phyloP scores from a whole-genome alignment of 2,113 vertebrate species.

The Rhynchomys soricoides region DNA sequence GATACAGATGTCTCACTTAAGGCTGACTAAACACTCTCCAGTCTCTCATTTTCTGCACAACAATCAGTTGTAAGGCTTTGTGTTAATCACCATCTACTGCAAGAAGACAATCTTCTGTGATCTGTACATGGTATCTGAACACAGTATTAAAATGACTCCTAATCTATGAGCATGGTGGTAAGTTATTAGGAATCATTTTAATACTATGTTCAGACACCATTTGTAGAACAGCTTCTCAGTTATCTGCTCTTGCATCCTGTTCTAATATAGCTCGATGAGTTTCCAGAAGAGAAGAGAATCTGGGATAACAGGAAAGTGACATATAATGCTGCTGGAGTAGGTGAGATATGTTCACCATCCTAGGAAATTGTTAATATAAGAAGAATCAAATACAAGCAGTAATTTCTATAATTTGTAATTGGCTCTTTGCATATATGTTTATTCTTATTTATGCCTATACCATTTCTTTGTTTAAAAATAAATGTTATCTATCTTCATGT shows the following conservation, averaged over 20 bases:
- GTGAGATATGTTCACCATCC: background rate
- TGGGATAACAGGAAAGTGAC: background rate
- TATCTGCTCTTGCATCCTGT: conserved; percentile 1
- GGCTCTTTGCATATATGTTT: conserved; percentile 4
- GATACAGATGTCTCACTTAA: background rate
- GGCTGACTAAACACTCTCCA: background rate
- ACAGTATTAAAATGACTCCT: background rate
- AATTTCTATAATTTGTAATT: conserved; percentile 19
- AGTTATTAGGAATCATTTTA: background rate
- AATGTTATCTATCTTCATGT: background rate
- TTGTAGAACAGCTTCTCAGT: background rate
- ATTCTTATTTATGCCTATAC: conserved; percentile 12
- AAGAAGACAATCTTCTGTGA: background rate
- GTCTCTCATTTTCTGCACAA: background rate
- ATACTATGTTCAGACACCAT: background rate
- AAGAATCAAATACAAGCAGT: background rate
- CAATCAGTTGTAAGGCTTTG: background rate
- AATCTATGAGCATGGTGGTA: background rate
- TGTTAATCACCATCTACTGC: background rate
- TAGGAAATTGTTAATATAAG: background rate
- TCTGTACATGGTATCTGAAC: too few relatives aligned
- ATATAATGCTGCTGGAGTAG: background rate
- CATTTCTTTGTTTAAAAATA: conserved; percentile 14
- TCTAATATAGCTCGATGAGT: background rate
- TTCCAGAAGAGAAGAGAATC: background rate